Base-by-base conservation (phyloP, 2,113 vertebrate genomes). In the Sinosuthora webbiana region DNA sequence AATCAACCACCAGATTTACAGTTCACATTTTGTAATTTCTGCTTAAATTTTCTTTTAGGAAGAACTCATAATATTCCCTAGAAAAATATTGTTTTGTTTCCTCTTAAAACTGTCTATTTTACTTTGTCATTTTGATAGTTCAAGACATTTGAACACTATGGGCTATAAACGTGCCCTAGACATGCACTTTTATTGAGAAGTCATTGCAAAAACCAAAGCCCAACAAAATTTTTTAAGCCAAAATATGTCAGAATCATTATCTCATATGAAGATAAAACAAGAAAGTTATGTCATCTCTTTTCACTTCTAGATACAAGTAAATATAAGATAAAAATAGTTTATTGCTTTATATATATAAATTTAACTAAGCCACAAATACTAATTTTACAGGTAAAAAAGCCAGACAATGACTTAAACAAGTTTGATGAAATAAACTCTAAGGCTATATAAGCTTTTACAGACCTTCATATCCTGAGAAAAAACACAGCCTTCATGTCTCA, bases 1-100 rank as follows among this genome's bases (percentile, higher is more conserved):
- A 96, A 94, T 78, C 77, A 93, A 44, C 82, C 39, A 71, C 53
- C 62, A 90, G 39, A 93, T 93, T 94, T 85, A 60, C 47, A 89
- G 69, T 83, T 87, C 92, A 89, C 7, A 1, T 37, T 17, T n/a
- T 71, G 21, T 35, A 76, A 73, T 70, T 76, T 90, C 63, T 88
- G 18, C 11, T 62, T 63, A 79, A 39, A 62, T 69, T 80, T 83
- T 77, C 57, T 76, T 21, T 73, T n/a, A 69, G 37, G 45, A 91
- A 77, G 25, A 42, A 5, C 15, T 87, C 13, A 44, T 57, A 60
- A 78, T 50, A 60, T 16, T 16, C 16, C 33, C 39, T 62, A 62
- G 39, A 89, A 52, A 60, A 74, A 69, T 24, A 41, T 14, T 50
- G 17, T 69, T 71, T 82, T 80, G 4, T 78, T 89, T 87, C 15